A percentile compares a stretch with the other conserved stretches of the same genome.
Evolutionary conservation across 2,113 vertebrate species (phyloP).

Genomic region (Coryphaenoides rupestris): DNA sequence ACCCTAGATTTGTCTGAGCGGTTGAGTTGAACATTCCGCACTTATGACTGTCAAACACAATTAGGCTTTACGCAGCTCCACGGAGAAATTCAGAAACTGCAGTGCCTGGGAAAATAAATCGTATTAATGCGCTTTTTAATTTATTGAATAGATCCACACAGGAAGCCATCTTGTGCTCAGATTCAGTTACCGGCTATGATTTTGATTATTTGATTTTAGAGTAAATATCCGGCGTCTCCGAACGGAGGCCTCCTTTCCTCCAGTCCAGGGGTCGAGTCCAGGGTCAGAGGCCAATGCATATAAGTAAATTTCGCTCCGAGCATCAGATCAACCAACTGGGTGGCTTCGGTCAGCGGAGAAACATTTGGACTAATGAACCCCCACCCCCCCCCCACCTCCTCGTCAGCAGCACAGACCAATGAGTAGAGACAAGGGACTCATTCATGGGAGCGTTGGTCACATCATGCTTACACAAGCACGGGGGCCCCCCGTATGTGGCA

Average conservation of each 20-base stretch:
- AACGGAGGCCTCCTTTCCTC: not conserved
- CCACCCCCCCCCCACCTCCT: no score
- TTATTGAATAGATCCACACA: no score
- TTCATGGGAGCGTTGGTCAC: not conserved
- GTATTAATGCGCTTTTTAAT: no score
- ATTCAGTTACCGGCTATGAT: no score
- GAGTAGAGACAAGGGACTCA: not conserved
- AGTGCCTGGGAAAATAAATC: not conserved
- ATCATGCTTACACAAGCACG: not conserved
- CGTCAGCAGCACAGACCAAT: no score
- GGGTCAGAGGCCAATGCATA: not conserved
- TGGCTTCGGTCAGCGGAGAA: not conserved
- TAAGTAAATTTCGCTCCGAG: not conserved
- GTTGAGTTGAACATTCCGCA: conserved; percentile 41
- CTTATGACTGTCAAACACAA: conserved; percentile 40
- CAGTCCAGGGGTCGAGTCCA: not conserved
- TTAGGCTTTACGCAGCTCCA: conserved; percentile 8
- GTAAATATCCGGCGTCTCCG: no score
- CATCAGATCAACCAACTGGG: not conserved
- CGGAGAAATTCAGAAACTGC: conserved; percentile 5
- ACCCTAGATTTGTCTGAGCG: conserved; percentile 31
- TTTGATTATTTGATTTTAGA: no score
- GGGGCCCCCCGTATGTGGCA: not conserved
- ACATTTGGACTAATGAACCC: not conserved
- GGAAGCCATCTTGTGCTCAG: no score